Evolutionary conservation across 2,113 vertebrate species (phyloP), one percentile per base, ranked within the genome.

Genomic region (Chaenocephalus aceratus): DNA sequence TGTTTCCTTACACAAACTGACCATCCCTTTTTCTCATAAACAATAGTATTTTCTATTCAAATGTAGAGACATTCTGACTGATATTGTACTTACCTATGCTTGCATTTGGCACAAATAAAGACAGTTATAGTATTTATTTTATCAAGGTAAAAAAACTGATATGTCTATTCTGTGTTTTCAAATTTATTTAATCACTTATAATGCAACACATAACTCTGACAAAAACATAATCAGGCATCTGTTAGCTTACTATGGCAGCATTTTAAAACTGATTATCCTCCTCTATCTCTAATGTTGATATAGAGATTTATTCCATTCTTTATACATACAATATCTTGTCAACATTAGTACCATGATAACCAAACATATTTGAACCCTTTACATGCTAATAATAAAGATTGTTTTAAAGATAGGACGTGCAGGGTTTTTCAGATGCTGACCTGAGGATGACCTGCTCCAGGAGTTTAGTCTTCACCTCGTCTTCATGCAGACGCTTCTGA

Each of bases 381-480:
- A 54, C 14, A 2, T 23, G 18, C 13, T 54, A 11, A 52, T 16
- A 23, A 7, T 7, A n/a, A 2, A 1, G 36, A 3, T 6, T 3
- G 44, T 62, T 14, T 49, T 51, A 58, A 13, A 53, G 15, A 46
- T 45, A 0, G 3, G 18, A 59, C 18, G 7, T 41, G 53, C 14
- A 18, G 54, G 12, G 1, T 3, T 63, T 48, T 53, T 21, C 11
- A 41, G 46, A 64, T 23, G 9, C 23, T 91, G 94, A 98, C 98
- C 97, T 97, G 89, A 95, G 93, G 92, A 99, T 96, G 80, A 95
- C 95, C 58, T 96, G 96, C 88, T 99, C 97, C 93, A 99, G 94
- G 63, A 94, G 94, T 93, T 95, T 96, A 60, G 96, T 96, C 92
- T 96, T 97, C 88, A 93, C 94, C 80, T 97, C 95, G 0, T 99